Evolutionary conservation across 2,797 vertebrate species (phyloP).

Genomic region (Triplophysa yarkandensis): DNA sequence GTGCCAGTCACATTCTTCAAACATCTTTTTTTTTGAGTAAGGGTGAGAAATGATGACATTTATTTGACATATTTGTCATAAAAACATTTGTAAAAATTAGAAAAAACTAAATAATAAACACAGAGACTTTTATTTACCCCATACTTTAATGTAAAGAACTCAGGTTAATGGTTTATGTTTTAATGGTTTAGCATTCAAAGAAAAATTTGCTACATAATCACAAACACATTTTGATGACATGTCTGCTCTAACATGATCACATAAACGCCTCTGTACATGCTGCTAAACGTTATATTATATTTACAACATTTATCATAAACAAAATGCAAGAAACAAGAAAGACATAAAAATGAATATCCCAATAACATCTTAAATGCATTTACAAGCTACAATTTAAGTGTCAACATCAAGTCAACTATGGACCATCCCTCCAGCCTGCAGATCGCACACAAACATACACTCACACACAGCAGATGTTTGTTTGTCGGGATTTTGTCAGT

Average conservation of each 20-base stretch:
- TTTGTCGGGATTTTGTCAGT: conserved; percentile 54
- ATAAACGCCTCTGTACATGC: conserved; percentile 65
- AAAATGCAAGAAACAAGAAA: conserved; percentile 59
- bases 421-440: conserved; percentile 43
- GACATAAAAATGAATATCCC: conserved; percentile 56
- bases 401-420: conserved; percentile 51
- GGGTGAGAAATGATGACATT: no score
- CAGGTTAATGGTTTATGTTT: conserved; percentile 75
- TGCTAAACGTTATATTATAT: conserved; percentile 63
- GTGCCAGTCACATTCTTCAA: no score
- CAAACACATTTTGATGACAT: conserved; percentile 59
- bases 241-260: conserved; percentile 66
- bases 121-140: conserved; percentile 54
- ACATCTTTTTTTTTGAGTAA: no score
- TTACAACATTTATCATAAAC: conserved; percentile 58
- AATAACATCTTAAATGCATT: conserved; percentile 61
- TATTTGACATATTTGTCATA: background rate
- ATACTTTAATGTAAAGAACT: conserved; percentile 73
- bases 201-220: conserved; percentile 74
- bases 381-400: conserved; percentile 58
- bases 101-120: background rate
- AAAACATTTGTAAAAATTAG: background rate
- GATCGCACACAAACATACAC: background rate
- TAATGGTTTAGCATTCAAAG: conserved; percentile 73
- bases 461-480: conserved; percentile 32